phyloP scores from a whole-genome alignment of 2,797 vertebrate genomes.

The Lycodopsis pacificus region DNA sequence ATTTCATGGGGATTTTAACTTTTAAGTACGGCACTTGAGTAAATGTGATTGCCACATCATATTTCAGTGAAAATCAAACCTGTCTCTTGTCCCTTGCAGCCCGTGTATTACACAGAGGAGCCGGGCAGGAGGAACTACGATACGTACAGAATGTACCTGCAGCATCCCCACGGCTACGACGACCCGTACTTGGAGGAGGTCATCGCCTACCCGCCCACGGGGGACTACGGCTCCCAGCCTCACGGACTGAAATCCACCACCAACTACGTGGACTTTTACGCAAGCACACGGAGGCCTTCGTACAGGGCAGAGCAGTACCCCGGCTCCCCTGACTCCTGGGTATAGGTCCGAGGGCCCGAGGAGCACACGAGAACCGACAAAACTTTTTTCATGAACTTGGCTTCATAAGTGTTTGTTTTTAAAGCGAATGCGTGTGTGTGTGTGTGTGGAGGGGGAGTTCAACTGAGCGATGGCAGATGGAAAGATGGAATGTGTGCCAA shows the following conservation, averaged over 20 bases:
- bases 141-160: slow-evolving; percentile 93
- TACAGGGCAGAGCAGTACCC: slow-evolving; percentile 97
- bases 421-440: slow-evolving; percentile 67
- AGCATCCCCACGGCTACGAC: slow-evolving; percentile 94
- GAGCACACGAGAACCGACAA: slow-evolving; percentile 33
- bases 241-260: slow-evolving; percentile 94
- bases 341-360: slow-evolving; percentile 80
- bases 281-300: slow-evolving; percentile 92
- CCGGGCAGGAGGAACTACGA: slow-evolving; percentile 91
- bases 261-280: slow-evolving; percentile 98
- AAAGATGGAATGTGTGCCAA: slow-evolving; percentile 88
- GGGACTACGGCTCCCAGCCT: slow-evolving; percentile 90
- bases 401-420: slow-evolving; percentile 74
- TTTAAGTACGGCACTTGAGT: background rate
- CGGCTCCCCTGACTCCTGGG: slow-evolving; percentile 98
- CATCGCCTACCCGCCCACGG: slow-evolving; percentile 89
- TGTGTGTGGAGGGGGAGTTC: slow-evolving; percentile 62
- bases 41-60: background rate
- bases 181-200: slow-evolving; percentile 93
- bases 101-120: slow-evolving; percentile 92
- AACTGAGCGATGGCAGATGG: slow-evolving; percentile 75
- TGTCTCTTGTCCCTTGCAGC: slow-evolving; percentile 76
- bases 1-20: background rate
- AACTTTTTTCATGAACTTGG: slow-evolving; percentile 71
- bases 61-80: background rate